phyloP scores from a whole-genome alignment of 2,797 vertebrate species.

The Dromococcyx pavoninus region DNA sequence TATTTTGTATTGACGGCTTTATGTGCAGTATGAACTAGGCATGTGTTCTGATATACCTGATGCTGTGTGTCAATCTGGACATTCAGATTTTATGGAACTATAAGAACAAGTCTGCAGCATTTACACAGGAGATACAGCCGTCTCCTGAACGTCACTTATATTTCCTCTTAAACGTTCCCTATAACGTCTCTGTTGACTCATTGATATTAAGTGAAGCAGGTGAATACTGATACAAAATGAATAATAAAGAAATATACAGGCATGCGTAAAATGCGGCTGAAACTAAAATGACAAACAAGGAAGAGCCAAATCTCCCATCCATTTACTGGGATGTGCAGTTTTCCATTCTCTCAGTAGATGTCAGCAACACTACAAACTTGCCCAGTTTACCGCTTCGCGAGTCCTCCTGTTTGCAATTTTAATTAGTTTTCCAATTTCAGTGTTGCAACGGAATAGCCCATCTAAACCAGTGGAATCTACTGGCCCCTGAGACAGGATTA shows the following conservation, averaged over 20 bases:
- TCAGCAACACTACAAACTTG: slow-evolving; percentile 73
- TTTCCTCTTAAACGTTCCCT: background rate
- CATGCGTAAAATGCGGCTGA: background rate
- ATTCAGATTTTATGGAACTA: background rate
- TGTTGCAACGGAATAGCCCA: slow-evolving; percentile 5
- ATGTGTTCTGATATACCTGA: background rate
- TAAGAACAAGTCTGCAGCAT: background rate
- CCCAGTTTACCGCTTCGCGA: background rate
- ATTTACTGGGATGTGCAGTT: slow-evolving; percentile 27
- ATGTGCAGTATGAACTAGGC: background rate
- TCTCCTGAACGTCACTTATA: background rate
- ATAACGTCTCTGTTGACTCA: background rate
- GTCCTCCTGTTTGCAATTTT: background rate
- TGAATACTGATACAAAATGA: background rate
- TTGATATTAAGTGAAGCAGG: background rate
- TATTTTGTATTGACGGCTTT: background rate
- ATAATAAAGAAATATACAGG: background rate
- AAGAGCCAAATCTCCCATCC: background rate
- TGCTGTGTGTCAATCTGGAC: background rate
- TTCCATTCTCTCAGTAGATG: slow-evolving; percentile 64
- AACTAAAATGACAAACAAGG: background rate
- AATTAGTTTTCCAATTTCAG: background rate
- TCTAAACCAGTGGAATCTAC: slow-evolving; percentile 13
- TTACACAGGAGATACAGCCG: background rate
- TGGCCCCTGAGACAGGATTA: slow-evolving; percentile 19